phyloP scores from a whole-genome alignment of 2,797 vertebrate genomes.

The Aphelocoma californica region DNA sequence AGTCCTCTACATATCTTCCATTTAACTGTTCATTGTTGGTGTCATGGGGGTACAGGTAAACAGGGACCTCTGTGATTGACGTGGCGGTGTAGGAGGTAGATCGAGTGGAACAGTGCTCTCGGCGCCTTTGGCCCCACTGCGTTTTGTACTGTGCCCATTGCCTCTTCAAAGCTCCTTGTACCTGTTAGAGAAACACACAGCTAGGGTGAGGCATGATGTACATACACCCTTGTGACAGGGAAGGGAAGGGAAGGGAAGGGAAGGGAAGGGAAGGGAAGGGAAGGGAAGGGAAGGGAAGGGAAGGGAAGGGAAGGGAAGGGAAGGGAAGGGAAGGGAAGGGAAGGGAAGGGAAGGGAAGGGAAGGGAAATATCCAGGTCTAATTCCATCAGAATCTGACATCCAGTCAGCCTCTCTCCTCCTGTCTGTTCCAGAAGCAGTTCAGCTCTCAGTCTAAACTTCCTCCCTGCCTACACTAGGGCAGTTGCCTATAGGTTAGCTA shows the following conservation, averaged over 20 bases:
- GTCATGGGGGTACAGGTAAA: constrained; percentile 88
- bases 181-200: constrained; percentile 71
- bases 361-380: background rate
- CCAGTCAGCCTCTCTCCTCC: background rate
- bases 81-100: constrained; percentile 90
- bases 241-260: accelerated
- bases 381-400: background rate
- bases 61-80: constrained; percentile 87
- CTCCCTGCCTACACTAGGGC: background rate
- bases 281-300: accelerated
- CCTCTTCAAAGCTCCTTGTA: constrained; percentile 89
- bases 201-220: background rate
- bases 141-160: constrained; percentile 92
- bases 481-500: background rate
- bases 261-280: accelerated
- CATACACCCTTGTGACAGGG: background rate
- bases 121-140: constrained; percentile 88
- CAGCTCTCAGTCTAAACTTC: background rate
- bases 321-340: accelerated
- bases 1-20: constrained; percentile 79
- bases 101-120: constrained; percentile 85
- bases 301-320: background rate
- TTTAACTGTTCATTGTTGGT: constrained; percentile 83
- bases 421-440: background rate
- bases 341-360: too few species aligned